A percentile compares a stretch with the other conserved stretches of the same genome.
Conservation (phyloP, 2,888 invertebrate genomes). For the Gryllus longicercus region DNA sequence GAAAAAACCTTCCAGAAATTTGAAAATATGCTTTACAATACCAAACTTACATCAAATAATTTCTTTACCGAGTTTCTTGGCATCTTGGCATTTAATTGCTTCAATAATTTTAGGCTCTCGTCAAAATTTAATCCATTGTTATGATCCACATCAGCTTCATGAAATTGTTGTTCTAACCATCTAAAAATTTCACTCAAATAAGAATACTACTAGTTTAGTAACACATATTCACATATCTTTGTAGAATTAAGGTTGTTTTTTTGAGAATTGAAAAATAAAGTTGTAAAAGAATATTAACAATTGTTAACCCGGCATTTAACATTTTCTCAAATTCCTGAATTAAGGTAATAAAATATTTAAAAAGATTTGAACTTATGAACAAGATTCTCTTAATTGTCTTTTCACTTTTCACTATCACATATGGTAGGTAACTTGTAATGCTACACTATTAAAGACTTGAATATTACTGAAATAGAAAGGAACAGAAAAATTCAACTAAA, state of each 20-base stretch:
- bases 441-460: no score
- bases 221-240: neutral
- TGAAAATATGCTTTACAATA: neutral
- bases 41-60: conserved; percentile 50
- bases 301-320: no score
- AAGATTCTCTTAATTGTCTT: no score
- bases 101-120: conserved; percentile 53
- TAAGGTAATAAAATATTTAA: no score
- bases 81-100: conserved; percentile 54
- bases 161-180: conserved; percentile 52
- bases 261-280: no score
- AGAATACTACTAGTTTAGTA: neutral
- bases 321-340: no score
- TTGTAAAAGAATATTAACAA: no score
- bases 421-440: no score
- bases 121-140: conserved; percentile 52
- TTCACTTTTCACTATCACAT: no score
- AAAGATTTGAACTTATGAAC: no score
- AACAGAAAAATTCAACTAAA: no score
- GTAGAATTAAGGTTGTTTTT: neutral
- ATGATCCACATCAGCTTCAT: conserved; percentile 53
- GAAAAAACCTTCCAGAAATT: neutral
- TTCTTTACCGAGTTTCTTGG: conserved; percentile 50
- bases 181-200: conserved; percentile 37
- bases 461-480: no score